phyloP scores from a whole-genome alignment of 2,113 vertebrate species.

The Misgurnus mizolepis region DNA sequence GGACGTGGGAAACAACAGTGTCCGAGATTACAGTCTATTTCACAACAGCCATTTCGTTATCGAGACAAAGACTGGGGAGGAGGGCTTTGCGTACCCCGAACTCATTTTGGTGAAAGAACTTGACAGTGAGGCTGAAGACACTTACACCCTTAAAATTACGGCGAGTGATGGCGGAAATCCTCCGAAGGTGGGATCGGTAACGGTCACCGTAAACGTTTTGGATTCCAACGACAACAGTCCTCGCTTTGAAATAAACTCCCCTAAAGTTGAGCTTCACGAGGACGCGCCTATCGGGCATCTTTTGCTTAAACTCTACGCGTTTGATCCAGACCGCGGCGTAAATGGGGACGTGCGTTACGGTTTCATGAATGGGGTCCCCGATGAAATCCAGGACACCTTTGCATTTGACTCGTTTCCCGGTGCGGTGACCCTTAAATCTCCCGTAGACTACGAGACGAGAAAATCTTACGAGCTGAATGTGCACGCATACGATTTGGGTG shows the following conservation, averaged over 20 bases:
- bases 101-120: conserved; percentile 70
- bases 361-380: conserved; percentile 67
- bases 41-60: conserved; percentile 66
- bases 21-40: conserved; percentile 73
- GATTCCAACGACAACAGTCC: conserved; percentile 80
- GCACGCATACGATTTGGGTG: conserved; percentile 68
- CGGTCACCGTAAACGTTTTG: conserved; percentile 67
- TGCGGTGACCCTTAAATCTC: conserved; percentile 66
- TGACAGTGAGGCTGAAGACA: conserved; percentile 74
- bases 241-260: conserved; percentile 67
- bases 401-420: conserved; percentile 68
- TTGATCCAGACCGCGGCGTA: conserved; percentile 71
- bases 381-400: conserved; percentile 65
- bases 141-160: conserved; percentile 66
- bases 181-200: conserved; percentile 62
- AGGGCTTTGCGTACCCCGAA: conserved; percentile 70
- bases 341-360: conserved; percentile 74
- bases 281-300: conserved; percentile 70
- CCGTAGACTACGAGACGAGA: conserved; percentile 72
- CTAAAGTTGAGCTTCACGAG: conserved; percentile 73
- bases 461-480: conserved; percentile 70
- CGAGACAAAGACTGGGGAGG: conserved; percentile 65
- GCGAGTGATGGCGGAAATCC: conserved; percentile 65
- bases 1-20: conserved; percentile 75
- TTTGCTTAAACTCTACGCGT: conserved; percentile 71